phyloP scores from a whole-genome alignment of 1,140 invertebrate genomes.

The silkworm (Bombyx mori) region DNA sequence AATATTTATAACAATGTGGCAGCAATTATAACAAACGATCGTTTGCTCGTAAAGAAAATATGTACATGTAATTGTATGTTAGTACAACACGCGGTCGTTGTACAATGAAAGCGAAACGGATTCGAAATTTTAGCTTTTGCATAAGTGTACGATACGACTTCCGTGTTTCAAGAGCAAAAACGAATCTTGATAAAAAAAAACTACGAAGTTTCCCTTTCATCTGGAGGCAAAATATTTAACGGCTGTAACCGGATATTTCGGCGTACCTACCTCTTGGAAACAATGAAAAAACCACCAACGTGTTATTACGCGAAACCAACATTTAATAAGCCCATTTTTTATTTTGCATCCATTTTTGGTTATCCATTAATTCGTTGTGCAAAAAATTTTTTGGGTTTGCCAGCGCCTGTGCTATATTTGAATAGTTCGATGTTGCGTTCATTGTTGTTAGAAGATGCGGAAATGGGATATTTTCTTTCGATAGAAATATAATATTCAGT shows the following conservation, averaged over 20 bases:
- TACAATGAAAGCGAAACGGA: conserved; percentile 62
- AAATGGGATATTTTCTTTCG: conserved; percentile 71
- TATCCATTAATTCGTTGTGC: conserved; percentile 68
- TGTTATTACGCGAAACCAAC: conserved; percentile 69
- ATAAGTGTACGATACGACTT: conserved; percentile 57
- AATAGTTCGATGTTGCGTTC: conserved; percentile 60
- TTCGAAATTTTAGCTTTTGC: conserved; percentile 60
- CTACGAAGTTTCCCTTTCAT: conserved; percentile 67
- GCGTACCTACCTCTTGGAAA: conserved; percentile 48
- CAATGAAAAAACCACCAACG: conserved; percentile 65
- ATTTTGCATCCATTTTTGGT: conserved; percentile 58
- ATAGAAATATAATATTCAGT: conserved; percentile 67
- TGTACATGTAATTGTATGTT: conserved; percentile 57
- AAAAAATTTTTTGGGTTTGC: conserved; percentile 46
- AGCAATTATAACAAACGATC: conserved; percentile 37
- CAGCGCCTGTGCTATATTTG: conserved; percentile 56
- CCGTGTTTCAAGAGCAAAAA: conserved; percentile 62
- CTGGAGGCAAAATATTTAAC: conserved; percentile 66
- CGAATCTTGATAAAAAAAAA: conserved; percentile 57
- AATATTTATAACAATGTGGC: conserved; percentile 34
- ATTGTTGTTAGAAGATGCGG: conserved; percentile 68
- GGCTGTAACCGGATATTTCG: conserved; percentile 67
- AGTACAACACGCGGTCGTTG: conserved; percentile 22
- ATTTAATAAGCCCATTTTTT: conserved; percentile 70
- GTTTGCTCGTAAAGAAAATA: conserved; percentile 16